A percentile compares a stretch with the other conserved stretches of the same genome.
phyloP scores from a whole-genome alignment of 35 echinoderm and acorn worm genomes.

The Lytechinus pictus region DNA sequence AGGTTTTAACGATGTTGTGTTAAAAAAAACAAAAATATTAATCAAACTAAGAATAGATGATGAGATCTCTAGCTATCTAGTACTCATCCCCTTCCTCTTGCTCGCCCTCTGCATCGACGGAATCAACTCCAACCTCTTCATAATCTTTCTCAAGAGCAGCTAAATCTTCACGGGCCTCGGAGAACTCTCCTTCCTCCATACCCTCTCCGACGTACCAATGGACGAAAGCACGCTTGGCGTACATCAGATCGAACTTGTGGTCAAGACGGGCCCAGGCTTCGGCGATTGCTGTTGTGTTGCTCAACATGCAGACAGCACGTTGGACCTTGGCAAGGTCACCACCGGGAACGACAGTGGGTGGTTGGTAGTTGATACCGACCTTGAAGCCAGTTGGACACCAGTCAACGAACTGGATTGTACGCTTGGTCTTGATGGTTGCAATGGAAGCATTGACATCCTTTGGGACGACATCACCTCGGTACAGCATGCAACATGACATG shows the following conservation, averaged over 20 bases:
- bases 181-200: neutral
- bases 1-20: too few species aligned
- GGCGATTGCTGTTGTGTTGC: conserved; percentile 90
- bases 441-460: conserved; percentile 52
- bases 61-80: neutral
- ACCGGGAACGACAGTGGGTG: too few species aligned
- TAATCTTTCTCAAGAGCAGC: too few species aligned
- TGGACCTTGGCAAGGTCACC: too few species aligned
- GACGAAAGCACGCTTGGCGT: conserved; percentile 85
- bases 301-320: conserved; percentile 52
- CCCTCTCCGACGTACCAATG: conserved; percentile 91
- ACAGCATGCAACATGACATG: conserved; percentile 25
- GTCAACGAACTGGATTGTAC: neutral
- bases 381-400: too few species aligned
- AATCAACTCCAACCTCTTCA: too few species aligned
- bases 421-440: conserved; percentile 62
- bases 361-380: too few species aligned
- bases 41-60: too few species aligned
- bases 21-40: too few species aligned
- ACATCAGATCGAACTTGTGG: conserved; percentile 94
- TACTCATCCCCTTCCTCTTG: conserved; percentile 1
- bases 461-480: conserved; percentile 26
- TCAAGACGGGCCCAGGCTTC: conserved; percentile 90
- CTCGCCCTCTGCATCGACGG: neutral
- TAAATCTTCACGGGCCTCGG: too few species aligned